Percentiles rank a stretch among this genome's conserved stretches.
Evolutionary conservation across 2,113 vertebrate species (phyloP).

Genomic region (Oncorhynchus tshawytscha): DNA sequence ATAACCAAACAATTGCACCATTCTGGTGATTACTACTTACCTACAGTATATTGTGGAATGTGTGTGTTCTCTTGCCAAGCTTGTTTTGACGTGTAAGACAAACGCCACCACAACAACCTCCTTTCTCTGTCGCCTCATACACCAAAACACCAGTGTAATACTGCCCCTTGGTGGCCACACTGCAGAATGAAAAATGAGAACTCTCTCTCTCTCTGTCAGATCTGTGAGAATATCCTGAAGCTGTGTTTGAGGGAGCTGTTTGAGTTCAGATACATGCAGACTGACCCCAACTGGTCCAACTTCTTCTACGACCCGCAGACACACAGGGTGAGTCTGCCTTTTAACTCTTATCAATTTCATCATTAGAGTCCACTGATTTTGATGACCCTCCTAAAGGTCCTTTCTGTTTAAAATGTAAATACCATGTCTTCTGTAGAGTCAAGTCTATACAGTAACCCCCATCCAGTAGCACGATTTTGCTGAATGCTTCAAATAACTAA

Average conservation of each 20-base stretch:
- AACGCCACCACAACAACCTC: neutral
- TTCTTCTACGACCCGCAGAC: conserved; percentile 94
- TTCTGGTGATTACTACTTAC: neutral
- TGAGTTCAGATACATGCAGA: conserved; percentile 98
- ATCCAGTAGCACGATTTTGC: neutral
- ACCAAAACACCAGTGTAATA: neutral
- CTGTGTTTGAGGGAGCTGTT: conserved; percentile 93
- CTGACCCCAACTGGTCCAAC: conserved; percentile 99
- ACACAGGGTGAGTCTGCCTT: conserved; percentile 79
- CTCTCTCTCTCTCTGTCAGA: conserved; percentile 65
- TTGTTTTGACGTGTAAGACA: no score
- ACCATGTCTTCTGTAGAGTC: conserved; percentile 33
- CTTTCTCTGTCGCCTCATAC: neutral
- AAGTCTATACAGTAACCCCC: conserved; percentile 41
- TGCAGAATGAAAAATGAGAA: neutral
- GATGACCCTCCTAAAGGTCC: no score
- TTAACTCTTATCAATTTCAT: neutral
- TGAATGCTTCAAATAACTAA: conserved; percentile 10
- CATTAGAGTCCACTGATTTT: neutral
- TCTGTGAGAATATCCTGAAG: conserved; percentile 88
- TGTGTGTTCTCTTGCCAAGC: no score
- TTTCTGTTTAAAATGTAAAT: no score
- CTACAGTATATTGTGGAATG: no score
- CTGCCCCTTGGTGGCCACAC: neutral
- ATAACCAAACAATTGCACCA: neutral